Evolutionary conservation across 2,888 invertebrate genomes (phyloP), one percentile per base, ranked within the genome.

Genomic region (Petrolisthes cinctipes): DNA sequence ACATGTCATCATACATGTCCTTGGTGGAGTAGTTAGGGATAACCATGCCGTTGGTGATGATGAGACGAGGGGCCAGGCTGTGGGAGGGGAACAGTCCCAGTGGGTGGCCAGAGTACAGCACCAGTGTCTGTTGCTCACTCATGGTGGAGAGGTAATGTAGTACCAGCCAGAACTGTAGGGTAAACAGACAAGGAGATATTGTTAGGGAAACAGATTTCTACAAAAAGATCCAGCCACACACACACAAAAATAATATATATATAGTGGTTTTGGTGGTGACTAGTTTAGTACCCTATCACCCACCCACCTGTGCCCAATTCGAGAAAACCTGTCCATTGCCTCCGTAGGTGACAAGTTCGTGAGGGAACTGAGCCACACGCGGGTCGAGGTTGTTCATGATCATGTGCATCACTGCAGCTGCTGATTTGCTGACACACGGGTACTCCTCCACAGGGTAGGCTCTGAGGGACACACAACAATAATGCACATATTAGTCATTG

Each of bases 41-140:
- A 91, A 95, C 94, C 95, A 95, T 95, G 89, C 95, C 95, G 92
- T 95, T 95, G 51, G 94, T 94, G 87, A 95, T 94, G 86, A 95
- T 94, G 53, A 94, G 92, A 86, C 95, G 92, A 7, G 95, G 95
- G 0, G 94, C 93, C 4, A 94, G 94, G 0, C 94, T 92, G 54
- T 68, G 82, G 5, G 92, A 85, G 11, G 91, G 91, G 91, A 95
- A 95, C 17, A 95, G 92, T 1, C 95, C 95, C 90, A 94, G 91
- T 1, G 95, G 95, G 92, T 95, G 95, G 2, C 95, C 95, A 0
- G 95, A 95, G 91, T 94, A 94, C 93, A 95, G 92, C 2, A 94
- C 94, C 87, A 95, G 92, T 0, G 94, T 95, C 92, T 95, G 94
- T 7, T 93, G 93, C 6, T 93, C 93, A 7, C 91, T 93, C 94